Percentiles rank a stretch among this genome's conserved stretches.
These are phyloP conservation scores for Aphelenchoides avenae DNA, from an alignment of 1,140 invertebrate genomes.

Conservation along the genomic window DNA sequence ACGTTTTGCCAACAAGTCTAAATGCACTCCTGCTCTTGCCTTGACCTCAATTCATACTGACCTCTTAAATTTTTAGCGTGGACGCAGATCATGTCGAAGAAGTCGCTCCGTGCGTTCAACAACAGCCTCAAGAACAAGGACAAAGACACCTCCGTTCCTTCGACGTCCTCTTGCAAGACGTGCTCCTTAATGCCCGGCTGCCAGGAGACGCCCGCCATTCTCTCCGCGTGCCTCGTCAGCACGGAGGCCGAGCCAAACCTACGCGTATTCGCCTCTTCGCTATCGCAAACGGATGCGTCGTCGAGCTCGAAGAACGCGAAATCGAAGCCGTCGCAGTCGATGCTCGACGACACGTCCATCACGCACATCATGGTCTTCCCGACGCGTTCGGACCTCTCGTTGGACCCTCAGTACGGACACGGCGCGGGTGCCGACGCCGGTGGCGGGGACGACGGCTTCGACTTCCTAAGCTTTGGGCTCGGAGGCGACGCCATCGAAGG, in stretches of 20 bases:
- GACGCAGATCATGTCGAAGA: slow-evolving; percentile 51
- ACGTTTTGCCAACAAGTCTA: not conserved
- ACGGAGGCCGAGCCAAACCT: slow-evolving; percentile 88
- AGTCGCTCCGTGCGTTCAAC: slow-evolving; percentile 37
- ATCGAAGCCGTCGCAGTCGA: slow-evolving; percentile 12
- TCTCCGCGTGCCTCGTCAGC: slow-evolving; percentile 93
- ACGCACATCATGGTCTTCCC: slow-evolving; percentile 98
- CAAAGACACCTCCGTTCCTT: slow-evolving; percentile 1
- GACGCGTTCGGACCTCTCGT: slow-evolving; percentile 63
- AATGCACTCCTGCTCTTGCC: not conserved
- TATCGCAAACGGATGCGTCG: slow-evolving; percentile 75
- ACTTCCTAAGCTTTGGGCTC: slow-evolving; percentile 7
- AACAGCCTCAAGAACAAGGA: slow-evolving; percentile 40
- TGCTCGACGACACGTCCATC: slow-evolving; percentile 77
- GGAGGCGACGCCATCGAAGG: slow-evolving; percentile 5
- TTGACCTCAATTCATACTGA: not conserved
- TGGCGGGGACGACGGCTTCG: slow-evolving; percentile 9
- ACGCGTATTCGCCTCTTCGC: slow-evolving; percentile 77
- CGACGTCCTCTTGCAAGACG: slow-evolving; percentile 25
- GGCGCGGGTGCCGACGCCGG: slow-evolving; percentile 1
- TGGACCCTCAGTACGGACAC: slow-evolving; percentile 19
- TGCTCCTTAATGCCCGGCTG: slow-evolving; percentile 32
- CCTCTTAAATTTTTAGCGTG: slow-evolving; percentile 38
- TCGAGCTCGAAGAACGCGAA: slow-evolving; percentile 63
- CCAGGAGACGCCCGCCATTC: slow-evolving; percentile 64